Percentiles rank a stretch among this genome's conserved stretches.
These are phyloP conservation scores for Carassius gibelio DNA, from an alignment of 2,113 vertebrate genomes.

Conservation along the genomic window DNA sequence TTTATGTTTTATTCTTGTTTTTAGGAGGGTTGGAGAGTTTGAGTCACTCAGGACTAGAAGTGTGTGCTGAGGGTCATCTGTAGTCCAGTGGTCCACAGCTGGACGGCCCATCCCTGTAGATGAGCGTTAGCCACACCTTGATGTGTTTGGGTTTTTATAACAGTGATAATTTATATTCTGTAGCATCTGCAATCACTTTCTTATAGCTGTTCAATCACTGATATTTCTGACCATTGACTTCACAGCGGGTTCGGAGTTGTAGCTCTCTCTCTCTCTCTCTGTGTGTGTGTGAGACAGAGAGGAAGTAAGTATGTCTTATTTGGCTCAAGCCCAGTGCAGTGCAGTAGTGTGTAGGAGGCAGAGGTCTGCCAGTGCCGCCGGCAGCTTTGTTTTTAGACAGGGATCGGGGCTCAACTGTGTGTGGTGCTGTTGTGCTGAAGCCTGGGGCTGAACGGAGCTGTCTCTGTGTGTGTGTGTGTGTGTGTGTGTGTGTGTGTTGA, in stretches of 20 bases:
- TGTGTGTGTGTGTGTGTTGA: constrained; percentile 41
- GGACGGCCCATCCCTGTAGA: constrained; percentile 45
- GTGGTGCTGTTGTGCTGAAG: constrained; percentile 56
- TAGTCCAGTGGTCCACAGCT: constrained; percentile 41
- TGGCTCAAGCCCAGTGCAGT: constrained; percentile 53
- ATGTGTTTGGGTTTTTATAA: constrained; percentile 13
- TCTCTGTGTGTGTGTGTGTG: constrained; percentile 45
- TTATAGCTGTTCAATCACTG: constrained; percentile 7
- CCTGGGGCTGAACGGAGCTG: constrained; percentile 51
- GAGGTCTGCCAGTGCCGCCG: constrained; percentile 54
- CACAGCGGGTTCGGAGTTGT: constrained; percentile 20
- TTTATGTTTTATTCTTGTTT: constrained; percentile 21
- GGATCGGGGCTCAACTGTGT: constrained; percentile 50
- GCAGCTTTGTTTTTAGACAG: constrained; percentile 58
- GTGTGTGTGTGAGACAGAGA: constrained; percentile 28
- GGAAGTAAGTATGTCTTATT: constrained; percentile 41
- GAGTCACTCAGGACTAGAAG: constrained; percentile 20
- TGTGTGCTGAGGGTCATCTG: constrained; percentile 27
- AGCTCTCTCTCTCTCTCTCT: background rate
- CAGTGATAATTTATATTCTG: constrained; percentile 1
- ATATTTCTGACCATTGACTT: constrained; percentile 23
- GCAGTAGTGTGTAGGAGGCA: constrained; percentile 56
- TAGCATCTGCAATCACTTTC: constrained; percentile 4
- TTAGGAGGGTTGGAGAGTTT: constrained; percentile 23
- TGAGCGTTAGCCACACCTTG: constrained; percentile 22